phyloP scores from a whole-genome alignment of 1,140 invertebrate species.

The Drosophila leontia region DNA sequence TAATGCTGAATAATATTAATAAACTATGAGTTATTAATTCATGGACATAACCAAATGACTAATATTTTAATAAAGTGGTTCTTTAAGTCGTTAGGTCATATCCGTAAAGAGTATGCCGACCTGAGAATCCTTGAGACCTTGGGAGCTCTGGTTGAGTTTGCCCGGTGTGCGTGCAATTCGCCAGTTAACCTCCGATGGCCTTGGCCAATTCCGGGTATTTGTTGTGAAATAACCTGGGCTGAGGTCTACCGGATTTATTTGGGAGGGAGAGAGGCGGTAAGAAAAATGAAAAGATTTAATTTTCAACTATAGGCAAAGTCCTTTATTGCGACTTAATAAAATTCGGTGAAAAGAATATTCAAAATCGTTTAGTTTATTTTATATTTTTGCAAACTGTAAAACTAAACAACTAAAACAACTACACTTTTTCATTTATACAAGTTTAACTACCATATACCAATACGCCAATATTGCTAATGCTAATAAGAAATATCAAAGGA shows the following conservation, averaged over 20 bases:
- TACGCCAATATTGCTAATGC: neutral
- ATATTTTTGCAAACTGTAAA: neutral
- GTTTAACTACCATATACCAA: neutral
- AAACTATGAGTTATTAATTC: neutral
- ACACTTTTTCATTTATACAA: neutral
- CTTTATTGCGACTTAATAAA: conserved; percentile 3
- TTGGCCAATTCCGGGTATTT: conserved; percentile 69
- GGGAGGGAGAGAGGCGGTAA: conserved; percentile 2
- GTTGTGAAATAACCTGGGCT: conserved; percentile 50
- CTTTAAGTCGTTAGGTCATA: neutral
- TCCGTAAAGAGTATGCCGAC: neutral
- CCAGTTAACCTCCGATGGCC: conserved; percentile 60
- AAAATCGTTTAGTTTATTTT: neutral
- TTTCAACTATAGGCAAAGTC: neutral
- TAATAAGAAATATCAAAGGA: neutral
- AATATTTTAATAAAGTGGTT: neutral
- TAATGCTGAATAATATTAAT: neutral
- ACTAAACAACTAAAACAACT: too few relatives aligned
- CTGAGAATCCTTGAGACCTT: conserved; percentile 27
- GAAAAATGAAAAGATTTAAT: conserved; percentile 20
- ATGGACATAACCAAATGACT: neutral
- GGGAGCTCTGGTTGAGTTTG: neutral
- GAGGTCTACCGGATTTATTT: conserved; percentile 5
- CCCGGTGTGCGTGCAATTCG: conserved; percentile 66
- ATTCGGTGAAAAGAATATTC: neutral